Evolutionary conservation across 2,888 invertebrate genomes (phyloP).

Genomic region (Lacanobia oleracea): DNA sequence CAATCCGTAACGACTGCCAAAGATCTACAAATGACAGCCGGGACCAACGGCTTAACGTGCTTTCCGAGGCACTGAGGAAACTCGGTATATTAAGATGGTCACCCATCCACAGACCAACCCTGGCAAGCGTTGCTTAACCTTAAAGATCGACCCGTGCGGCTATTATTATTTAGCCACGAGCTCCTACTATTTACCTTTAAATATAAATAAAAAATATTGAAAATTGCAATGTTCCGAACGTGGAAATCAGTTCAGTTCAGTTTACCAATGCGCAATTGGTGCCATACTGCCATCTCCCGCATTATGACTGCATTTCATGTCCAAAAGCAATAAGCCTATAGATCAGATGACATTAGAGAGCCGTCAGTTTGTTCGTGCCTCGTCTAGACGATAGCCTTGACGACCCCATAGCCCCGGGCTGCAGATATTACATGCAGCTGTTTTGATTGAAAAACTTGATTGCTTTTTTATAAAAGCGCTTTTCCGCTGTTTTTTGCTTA

Average conservation of each 20-base stretch:
- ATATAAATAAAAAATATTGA: too few relatives aligned
- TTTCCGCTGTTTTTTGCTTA: slow-evolving; percentile 44
- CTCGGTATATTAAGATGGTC: too few relatives aligned
- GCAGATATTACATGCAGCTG: slow-evolving; percentile 62
- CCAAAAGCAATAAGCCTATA: slow-evolving; percentile 21
- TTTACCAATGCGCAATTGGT: background rate
- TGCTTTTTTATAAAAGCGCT: slow-evolving; percentile 58
- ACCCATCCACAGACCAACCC: too few relatives aligned
- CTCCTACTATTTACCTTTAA: too few relatives aligned
- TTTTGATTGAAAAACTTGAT: slow-evolving; percentile 64
- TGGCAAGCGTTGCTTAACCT: too few relatives aligned
- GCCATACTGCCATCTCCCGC: background rate
- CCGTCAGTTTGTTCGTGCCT: slow-evolving; percentile 23
- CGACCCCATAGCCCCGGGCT: slow-evolving; percentile 40
- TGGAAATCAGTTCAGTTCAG: background rate
- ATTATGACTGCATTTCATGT: slow-evolving; percentile 29
- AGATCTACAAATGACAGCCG: too few relatives aligned
- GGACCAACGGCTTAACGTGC: too few relatives aligned
- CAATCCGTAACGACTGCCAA: too few relatives aligned
- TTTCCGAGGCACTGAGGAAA: too few relatives aligned
- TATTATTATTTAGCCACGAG: too few relatives aligned
- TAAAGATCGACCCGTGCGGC: too few relatives aligned
- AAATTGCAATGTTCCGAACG: too few relatives aligned
- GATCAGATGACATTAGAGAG: slow-evolving; percentile 46
- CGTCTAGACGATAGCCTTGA: slow-evolving; percentile 49